phyloP scores from a whole-genome alignment of 2,888 invertebrate species.

The Linnaemya tessellans region DNA sequence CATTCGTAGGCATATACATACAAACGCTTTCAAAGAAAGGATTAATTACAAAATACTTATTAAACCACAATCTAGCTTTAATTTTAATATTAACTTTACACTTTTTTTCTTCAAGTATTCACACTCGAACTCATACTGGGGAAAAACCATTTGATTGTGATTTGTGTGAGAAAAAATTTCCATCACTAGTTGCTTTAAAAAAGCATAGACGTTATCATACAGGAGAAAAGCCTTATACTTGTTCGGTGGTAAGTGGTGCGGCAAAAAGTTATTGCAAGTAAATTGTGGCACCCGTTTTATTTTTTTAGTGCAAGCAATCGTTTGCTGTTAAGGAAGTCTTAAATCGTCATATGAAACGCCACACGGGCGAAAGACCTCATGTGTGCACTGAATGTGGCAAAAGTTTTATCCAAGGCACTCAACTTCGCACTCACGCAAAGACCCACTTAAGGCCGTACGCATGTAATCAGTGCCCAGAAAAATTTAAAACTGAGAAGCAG shows the following conservation, averaged over 20 bases:
- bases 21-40: too few relatives aligned
- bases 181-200: slow-evolving; percentile 89
- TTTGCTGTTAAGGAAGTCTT: slow-evolving; percentile 93
- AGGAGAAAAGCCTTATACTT: slow-evolving; percentile 88
- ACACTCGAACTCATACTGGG: slow-evolving; percentile 88
- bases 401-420: slow-evolving; percentile 93
- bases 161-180: slow-evolving; percentile 87
- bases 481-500: slow-evolving; percentile 81
- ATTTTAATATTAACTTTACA: too few relatives aligned
- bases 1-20: too few relatives aligned
- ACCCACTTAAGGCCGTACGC: slow-evolving; percentile 89
- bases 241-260: slow-evolving; percentile 84
- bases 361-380: slow-evolving; percentile 84
- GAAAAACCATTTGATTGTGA: slow-evolving; percentile 88
- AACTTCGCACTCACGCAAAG: slow-evolving; percentile 89
- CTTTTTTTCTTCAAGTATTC: slow-evolving; percentile 84
- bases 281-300: neutral
- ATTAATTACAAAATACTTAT: too few relatives aligned
- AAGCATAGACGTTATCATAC: slow-evolving; percentile 88
- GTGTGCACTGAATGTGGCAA: slow-evolving; percentile 86
- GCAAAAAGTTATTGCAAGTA: neutral
- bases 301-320: slow-evolving; percentile 87
- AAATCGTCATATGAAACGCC: slow-evolving; percentile 89
- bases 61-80: too few relatives aligned
- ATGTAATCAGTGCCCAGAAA: slow-evolving; percentile 85